Percentiles rank a stretch among this genome's conserved stretches.
These are phyloP conservation scores for Saturnia pavonia DNA, from an alignment of 2,888 invertebrate genomes.

Conservation along the genomic window DNA sequence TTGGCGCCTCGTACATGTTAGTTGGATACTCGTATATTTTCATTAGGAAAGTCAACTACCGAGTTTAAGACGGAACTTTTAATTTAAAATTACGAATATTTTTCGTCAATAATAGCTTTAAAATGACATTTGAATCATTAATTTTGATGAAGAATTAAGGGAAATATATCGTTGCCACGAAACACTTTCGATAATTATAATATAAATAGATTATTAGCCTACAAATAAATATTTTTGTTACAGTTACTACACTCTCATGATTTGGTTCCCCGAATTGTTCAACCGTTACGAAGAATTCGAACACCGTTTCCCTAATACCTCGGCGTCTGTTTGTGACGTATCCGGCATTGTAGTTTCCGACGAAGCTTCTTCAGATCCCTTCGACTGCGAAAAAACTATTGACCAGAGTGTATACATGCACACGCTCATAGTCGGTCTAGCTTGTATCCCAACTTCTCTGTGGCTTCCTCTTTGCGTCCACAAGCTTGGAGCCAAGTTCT, in stretches of 20 bases:
- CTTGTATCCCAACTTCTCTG: constrained; percentile 90
- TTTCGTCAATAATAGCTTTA: no score
- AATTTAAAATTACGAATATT: no score
- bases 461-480: constrained; percentile 91
- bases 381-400: constrained; percentile 84
- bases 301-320: constrained; percentile 83
- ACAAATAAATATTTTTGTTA: constrained; percentile 22
- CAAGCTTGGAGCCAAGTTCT: constrained; percentile 90
- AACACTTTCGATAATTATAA: no score
- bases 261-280: constrained; percentile 96
- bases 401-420: constrained; percentile 87
- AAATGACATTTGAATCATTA: no score
- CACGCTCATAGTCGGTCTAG: constrained; percentile 89
- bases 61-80: no score
- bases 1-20: no score
- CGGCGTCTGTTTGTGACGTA: constrained; percentile 89
- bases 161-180: no score
- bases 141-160: no score
- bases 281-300: constrained; percentile 91
- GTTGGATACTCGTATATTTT: no score
- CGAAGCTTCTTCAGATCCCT: constrained; percentile 68
- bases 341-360: constrained; percentile 83
- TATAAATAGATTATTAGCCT: no score
- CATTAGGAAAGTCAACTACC: no score
- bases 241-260: constrained; percentile 95